A percentile compares a stretch with the other conserved stretches of the same genome.
These are phyloP conservation scores for Nerophis lumbriciformis DNA, from an alignment of 2,113 vertebrate genomes.

Conservation along the genomic window DNA sequence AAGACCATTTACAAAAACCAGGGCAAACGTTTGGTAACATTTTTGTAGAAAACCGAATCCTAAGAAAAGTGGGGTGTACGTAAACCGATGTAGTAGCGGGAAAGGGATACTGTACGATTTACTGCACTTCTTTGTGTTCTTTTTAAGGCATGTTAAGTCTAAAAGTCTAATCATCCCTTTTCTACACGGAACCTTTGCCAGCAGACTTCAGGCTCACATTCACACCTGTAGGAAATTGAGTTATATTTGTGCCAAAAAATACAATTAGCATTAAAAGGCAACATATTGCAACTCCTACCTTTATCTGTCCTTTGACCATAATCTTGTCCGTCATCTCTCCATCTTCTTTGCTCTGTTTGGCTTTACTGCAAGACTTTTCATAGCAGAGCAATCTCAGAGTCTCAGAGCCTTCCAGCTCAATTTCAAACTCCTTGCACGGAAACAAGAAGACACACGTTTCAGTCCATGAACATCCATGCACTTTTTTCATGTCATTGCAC, in stretches of 20 bases:
- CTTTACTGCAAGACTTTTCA: slow-evolving; percentile 85
- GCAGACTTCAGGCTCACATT: too few relatives aligned
- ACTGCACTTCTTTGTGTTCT: too few relatives aligned
- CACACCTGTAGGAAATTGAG: too few relatives aligned
- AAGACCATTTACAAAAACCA: too few relatives aligned
- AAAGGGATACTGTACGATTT: too few relatives aligned
- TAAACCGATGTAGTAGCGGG: too few relatives aligned
- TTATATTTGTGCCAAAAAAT: too few relatives aligned
- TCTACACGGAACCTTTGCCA: not conserved
- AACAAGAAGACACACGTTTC: slow-evolving; percentile 4
- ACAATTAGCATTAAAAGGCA: not conserved
- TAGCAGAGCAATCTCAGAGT: slow-evolving; percentile 89
- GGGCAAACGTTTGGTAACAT: too few relatives aligned
- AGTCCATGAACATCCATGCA: not conserved
- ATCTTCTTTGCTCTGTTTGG: slow-evolving; percentile 80
- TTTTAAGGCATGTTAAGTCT: too few relatives aligned
- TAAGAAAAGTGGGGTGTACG: too few relatives aligned
- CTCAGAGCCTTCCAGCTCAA: slow-evolving; percentile 92
- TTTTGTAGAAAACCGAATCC: too few relatives aligned
- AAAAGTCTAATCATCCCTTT: too few relatives aligned
- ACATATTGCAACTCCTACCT: slow-evolving; percentile 64
- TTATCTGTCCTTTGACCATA: slow-evolving; percentile 87
- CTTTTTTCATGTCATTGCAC: not conserved
- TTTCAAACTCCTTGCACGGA: slow-evolving; percentile 87
- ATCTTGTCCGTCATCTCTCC: slow-evolving; percentile 83